Base-by-base conservation (phyloP, 1,140 invertebrate genomes). In the Hyles euphorbiae region DNA sequence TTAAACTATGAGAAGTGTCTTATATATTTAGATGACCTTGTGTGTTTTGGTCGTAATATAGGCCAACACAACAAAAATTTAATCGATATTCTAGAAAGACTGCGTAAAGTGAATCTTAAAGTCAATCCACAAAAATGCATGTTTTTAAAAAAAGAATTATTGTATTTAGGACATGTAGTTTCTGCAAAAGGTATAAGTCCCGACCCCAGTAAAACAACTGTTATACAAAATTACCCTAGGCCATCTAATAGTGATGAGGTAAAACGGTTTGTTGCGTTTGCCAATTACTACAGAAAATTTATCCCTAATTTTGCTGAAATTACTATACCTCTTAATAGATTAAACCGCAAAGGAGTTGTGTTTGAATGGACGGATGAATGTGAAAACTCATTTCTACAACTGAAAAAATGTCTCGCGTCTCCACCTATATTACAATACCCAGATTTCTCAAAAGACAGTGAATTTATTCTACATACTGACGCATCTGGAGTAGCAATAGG, bases 11-110 rank as follows among this genome's bases (percentile, higher is more conserved):
- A 22, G 22, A 22, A 22, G 22, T 22, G 22, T 22, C 22, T 22
- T 22, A 22, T 53, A 3, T 53, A 53, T 53, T 36, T 40, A 53
- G 52, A 53, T 53, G 52, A 53, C 9, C 8, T 53, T n/a, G 22
- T 36, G 3, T n/a, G 36, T 43, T 53, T 43, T 53, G 11, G 52
- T 11, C 36, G 52, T 40, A 53, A 53, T 53, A 9, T 53, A 43
- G 1, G 0, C 3, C 3, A 7, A 3, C 52, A 53, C n/a, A 53
- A 51, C 34, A 51, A 51, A 12, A 51, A 51, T 22, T 7, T 36
- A 33, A 51, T 51, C 3, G 12, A 22, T 32, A 32, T 51, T 12
- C 34, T 51, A 5, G 5, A 12, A 32, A 51, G 49, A 51, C 5
- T 33, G 10, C 0, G 49, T 22, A 51, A 51, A 22, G 49, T 51